A percentile compares a stretch with the other conserved stretches of the same genome.
Conservation (phyloP, 2,113 vertebrate species). For the Meles meles region DNA sequence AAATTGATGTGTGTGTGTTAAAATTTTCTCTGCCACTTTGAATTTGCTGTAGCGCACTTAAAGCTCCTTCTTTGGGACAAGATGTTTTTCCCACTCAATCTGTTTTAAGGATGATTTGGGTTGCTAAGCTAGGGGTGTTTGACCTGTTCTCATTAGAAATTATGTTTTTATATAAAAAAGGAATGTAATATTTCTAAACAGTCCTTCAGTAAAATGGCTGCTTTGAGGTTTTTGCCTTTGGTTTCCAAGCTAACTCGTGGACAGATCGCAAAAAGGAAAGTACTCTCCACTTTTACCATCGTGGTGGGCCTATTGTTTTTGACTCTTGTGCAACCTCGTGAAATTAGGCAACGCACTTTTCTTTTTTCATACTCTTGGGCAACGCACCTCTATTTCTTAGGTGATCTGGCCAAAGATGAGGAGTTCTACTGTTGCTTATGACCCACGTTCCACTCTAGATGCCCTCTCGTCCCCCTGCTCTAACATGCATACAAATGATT, state of each 20-base stretch:
- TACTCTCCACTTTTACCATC: neutral
- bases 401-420: neutral
- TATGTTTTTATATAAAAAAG: conserved; percentile 30
- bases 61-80: neutral
- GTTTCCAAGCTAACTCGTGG: neutral
- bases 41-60: neutral
- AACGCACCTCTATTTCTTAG: neutral
- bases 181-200: neutral
- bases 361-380: neutral
- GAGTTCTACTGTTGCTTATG: neutral
- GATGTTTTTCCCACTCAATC: neutral
- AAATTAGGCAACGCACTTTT: neutral
- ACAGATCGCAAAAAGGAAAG: neutral
- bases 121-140: neutral
- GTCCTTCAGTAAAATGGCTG: neutral
- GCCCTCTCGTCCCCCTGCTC: neutral
- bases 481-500: neutral
- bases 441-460: neutral
- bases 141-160: conserved; percentile 15
- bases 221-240: conserved; percentile 14
- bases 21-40: neutral
- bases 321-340: neutral
- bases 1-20: neutral
- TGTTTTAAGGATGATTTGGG: neutral
- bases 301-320: neutral